Evolutionary conservation across 1,140 invertebrate species (phyloP).

Genomic region (Drosophila punjabiensis): DNA sequence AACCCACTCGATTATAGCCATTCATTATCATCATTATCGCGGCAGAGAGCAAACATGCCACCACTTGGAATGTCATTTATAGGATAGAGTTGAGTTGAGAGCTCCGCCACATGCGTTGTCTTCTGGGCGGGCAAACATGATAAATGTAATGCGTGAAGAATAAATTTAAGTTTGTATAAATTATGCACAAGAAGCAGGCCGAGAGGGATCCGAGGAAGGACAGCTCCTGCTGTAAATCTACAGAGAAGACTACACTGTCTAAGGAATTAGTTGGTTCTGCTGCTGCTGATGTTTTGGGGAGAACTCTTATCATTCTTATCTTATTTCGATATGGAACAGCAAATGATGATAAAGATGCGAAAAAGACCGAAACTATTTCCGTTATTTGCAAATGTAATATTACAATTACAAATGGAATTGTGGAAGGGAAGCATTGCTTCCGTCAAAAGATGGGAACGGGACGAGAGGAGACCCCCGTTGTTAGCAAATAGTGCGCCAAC

Average conservation of each 20-base stretch:
- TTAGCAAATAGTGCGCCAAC: background rate
- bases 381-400: slow-evolving; percentile 37
- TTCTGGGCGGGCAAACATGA: slow-evolving; percentile 23
- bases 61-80: slow-evolving; percentile 28
- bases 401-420: slow-evolving; percentile 30
- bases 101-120: slow-evolving; percentile 1
- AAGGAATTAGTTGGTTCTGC: slow-evolving; percentile 31
- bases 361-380: slow-evolving; percentile 10
- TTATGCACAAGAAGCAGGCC: slow-evolving; percentile 23
- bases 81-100: background rate
- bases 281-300: background rate
- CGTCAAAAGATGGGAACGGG: no score
- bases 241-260: slow-evolving; percentile 37
- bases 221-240: slow-evolving; percentile 62
- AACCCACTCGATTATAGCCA: slow-evolving; percentile 3
- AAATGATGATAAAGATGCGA: slow-evolving; percentile 24
- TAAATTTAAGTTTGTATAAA: slow-evolving; percentile 71
- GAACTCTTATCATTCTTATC: slow-evolving; percentile 37
- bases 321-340: slow-evolving; percentile 32
- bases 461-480: background rate
- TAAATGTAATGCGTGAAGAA: slow-evolving; percentile 74
- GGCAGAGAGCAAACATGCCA: background rate
- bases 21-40: slow-evolving; percentile 11
- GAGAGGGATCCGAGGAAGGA: background rate
- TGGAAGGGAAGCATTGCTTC: background rate